Evolutionary conservation across 1,140 invertebrate species (phyloP), one percentile per base, ranked within the genome.

Genomic region (Temnothorax curvispinosus): DNA sequence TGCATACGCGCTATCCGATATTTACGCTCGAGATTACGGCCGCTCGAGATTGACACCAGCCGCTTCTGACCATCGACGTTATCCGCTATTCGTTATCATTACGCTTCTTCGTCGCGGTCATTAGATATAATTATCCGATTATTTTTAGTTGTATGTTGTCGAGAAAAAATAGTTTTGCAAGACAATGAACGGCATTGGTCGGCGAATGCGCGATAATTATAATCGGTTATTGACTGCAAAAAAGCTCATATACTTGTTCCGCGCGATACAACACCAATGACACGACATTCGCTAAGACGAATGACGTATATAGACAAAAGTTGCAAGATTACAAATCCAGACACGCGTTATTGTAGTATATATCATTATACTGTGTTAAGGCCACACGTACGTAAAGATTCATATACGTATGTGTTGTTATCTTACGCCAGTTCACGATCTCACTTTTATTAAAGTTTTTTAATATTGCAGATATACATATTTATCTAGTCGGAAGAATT

Each of bases 161-260:
- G 69, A 27, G 27, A 60, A 75, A 27, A 84, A 84, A 75, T 58
- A 35, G 38, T 47, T 1, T 32, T 15, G 8, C 85, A 58, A 77
- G 56, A 65, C 62, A 87, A 81, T 87, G 76, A 56, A 54, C 50
- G 47, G 9, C 58, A 21, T n/a, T 15, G 62, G 44, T 47, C 21
- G 38, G 11, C 71, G 56, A 71, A 65, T 58, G 81, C 32, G 44
- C 35, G 92, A 92, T 93, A 93, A 88, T 56, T 47, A 9, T 87
- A 92, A 93, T 93, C 92, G 92, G 92, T 93, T 93, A 90, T 93
- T 93, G 91, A 93, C 92, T 90, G 81, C 89, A 75, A 88, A 91
- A 87, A 82, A 65, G 72, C 18, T 74, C 84, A 3, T 69, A 35
- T 50, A 38, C 47, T 89, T 64, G 54, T 76, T 47, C 13, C 35